Evolutionary conservation across 2,113 vertebrate species (phyloP).

Genomic region (Planiliza haematocheilus): DNA sequence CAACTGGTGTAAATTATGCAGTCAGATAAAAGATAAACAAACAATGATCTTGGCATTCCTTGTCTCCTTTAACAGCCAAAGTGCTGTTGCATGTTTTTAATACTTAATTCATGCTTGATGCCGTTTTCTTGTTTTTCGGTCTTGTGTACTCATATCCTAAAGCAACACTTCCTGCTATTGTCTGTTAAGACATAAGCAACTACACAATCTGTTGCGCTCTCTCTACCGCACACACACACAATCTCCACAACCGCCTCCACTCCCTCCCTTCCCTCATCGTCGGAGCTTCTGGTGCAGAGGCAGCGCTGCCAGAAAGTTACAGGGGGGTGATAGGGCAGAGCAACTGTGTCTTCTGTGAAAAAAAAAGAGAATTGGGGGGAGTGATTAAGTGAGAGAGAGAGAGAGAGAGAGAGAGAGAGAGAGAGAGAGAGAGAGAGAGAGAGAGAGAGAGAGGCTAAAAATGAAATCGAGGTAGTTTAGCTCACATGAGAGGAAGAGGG

Average conservation of each 20-base stretch:
- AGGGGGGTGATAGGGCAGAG: slow-evolving; percentile 64
- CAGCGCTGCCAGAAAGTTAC: slow-evolving; percentile 69
- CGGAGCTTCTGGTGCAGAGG: slow-evolving; percentile 58
- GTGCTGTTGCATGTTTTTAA: background rate
- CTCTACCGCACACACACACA: slow-evolving; percentile 31
- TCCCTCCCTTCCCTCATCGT: slow-evolving; percentile 19
- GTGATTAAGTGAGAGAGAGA: slow-evolving; percentile 11
- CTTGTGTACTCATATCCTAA: slow-evolving; percentile 66
- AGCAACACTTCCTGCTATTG: slow-evolving; percentile 82
- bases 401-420: slow-evolving; percentile 27
- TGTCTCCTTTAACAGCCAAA: background rate
- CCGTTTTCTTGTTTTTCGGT: slow-evolving; percentile 57
- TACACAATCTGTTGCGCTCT: slow-evolving; percentile 55
- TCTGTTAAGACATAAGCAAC: slow-evolving; percentile 57
- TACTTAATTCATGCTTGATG: slow-evolving; percentile 2
- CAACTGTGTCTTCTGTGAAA: slow-evolving; percentile 64
- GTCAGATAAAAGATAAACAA: no score
- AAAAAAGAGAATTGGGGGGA: slow-evolving; percentile 45
- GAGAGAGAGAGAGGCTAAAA: background rate
- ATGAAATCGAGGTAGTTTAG: slow-evolving; percentile 36
- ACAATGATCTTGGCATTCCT: no score
- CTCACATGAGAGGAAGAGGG: slow-evolving; percentile 69
- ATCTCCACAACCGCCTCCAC: background rate
- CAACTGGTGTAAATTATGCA: no score
- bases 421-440: slow-evolving; percentile 26